Base-by-base conservation (phyloP, 2,113 vertebrate species). In the Ondatra zibethicus region DNA sequence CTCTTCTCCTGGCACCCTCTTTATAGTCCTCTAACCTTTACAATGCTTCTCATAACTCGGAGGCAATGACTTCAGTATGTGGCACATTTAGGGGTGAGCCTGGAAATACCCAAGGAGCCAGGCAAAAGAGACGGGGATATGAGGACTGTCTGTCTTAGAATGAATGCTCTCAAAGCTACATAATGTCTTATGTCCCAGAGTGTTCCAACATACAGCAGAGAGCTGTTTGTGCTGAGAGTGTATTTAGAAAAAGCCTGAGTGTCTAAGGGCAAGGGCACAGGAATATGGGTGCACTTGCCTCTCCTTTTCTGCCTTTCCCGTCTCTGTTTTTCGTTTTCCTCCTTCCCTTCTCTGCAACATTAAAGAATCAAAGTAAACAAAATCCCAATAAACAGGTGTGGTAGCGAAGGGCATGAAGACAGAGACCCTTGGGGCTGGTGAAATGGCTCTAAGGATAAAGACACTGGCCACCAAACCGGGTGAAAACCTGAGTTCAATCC, bases 161-260 rank as follows among this genome's bases (percentile, higher is more conserved):
- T 0, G 11, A 91, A n/a, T 10, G 70, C 36, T 70, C 23, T 65
- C 13, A 58, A 16, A 9, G 17, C 8, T 0, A 1, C 42, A 5
- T 81, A 1, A 1, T 61, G 9, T 23, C 85, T 84, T 68, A 27
- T 33, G 2, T 39, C 7, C 55, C 73, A 27, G 42, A 11, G 29
- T 75, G 7, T 63, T 92, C 27, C 87, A 33, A 9, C 31, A 8
- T 72, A 58, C 70, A 27, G 42, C 3, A 4, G 50, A 82, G 50
- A 65, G n/a, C 36, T 19, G 0, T 0, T 3, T 3, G 7, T 2
- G 12, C 66, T 45, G 23, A 27, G 3, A n/a, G 50, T 3, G 7
- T 25, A 9, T 84, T 75, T 36, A 21, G 65, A 31, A 77, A 81
- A 58, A 47, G 31, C 5, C 82, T 6, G 12, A 7, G 45, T 45